Evolutionary conservation across 2,888 invertebrate species (phyloP), one percentile per base, ranked within the genome.

Genomic region (Phaonia tiefii): DNA sequence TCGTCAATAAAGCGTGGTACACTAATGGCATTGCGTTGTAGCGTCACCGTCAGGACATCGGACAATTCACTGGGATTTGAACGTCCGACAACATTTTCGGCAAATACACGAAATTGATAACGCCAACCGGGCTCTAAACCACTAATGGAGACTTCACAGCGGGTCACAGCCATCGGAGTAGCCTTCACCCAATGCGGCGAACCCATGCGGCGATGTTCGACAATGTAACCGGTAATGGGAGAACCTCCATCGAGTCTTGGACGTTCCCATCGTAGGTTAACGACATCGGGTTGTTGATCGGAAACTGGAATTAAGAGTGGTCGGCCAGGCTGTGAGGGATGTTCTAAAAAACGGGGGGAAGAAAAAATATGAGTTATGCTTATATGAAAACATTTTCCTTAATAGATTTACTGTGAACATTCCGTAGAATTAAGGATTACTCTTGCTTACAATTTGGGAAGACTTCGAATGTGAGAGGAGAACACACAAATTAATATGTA

Each of bases 71-170:
- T 96, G 71, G 95, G 94, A 82, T 95, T 94, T 0, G 97, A 97
- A 80, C 94, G 92, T 1, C 99, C 99, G 31, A 96, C 95, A 42
- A 95, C 94, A 91, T 99, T 99, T 89, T 98, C 94, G 0, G 99
- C 98, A 75, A 95, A 95, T 15, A 98, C 96, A 77, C 99, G 93
- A 92, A 98, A 98, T 91, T 95, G 96, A 90, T 97, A 97, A 67
- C 95, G 93, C 93, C 96, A 95, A 73, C 96, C 97, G 0, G 96
- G 96, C 87, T 96, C 96, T 44, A 97, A 92, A 20, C 96, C 96
- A 84, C 95, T 94, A 49, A 97, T 92, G 58, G 95, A 93, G 39
- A 96, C 92, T 90, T 97, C 96, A 26, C 95, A 94, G 46, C 93
- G 93, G 39, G 92, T 91, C 26, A 96, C 95, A 2, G 95, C 92